Evolutionary conservation across 2,888 invertebrate genomes (phyloP), one percentile per base, ranked within the genome.

Genomic region (Sialis fuliginosa): DNA sequence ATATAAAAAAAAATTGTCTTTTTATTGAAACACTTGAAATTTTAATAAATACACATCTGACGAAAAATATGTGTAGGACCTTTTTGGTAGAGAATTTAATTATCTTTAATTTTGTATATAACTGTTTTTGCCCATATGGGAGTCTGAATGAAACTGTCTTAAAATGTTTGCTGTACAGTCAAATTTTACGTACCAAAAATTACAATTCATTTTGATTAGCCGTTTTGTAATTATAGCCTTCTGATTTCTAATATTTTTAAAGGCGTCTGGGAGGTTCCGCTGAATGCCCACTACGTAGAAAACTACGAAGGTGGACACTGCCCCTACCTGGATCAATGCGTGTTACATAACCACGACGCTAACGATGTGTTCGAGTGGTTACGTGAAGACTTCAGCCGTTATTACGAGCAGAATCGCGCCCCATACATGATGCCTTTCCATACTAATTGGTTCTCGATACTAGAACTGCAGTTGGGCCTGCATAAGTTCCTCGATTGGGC

Each of bases 361-460:
- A 60, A 63, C 8, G 72, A 85, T 66, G 87, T 89, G 2, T 72
- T 88, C 47, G 82, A 86, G 58, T 92, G 91, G 91, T 70, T 91
- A 31, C 81, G 84, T 60, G 89, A 90, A 67, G 91, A 92, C 62
- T 92, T 91, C 65, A 75, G 72, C 50, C 71, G 89, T 31, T 75
- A 84, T 62, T 90, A 89, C 58, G 81, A 85, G 33, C 88, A 89
- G 62, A 90, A 90, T 62, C 74, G 83, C 51, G 88, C 90, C 1
- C 88, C 90, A 0, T 91, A 91, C 64, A 88, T 90, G 88, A 89
- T 91, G 88, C 81, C 91, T 0, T 85, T 91, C 77, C 93, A 95
- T 61, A 92, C 93, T 1, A 92, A 91, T 65, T 95, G 95, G 95
- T 93, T 95, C 72, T 88, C 83, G 62, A 87, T 82, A 55, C 87